Percentiles rank a stretch among this genome's conserved stretches.
Evolutionary conservation across 2,113 vertebrate genomes (phyloP).

Genomic region (Eptesicus fuscus): DNA sequence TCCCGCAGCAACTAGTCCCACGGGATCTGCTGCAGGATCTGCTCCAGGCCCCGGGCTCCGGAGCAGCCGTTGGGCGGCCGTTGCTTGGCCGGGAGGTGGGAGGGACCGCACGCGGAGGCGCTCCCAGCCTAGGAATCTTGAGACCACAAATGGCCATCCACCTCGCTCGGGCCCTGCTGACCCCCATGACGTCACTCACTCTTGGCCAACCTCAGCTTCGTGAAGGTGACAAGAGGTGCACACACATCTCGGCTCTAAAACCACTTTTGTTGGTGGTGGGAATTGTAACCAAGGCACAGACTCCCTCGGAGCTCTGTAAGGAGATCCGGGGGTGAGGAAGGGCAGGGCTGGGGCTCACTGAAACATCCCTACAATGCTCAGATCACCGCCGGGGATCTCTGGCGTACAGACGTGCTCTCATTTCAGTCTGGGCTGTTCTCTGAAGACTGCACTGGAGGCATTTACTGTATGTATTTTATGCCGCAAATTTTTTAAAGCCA

Average conservation of each 20-base stretch:
- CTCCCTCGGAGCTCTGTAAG: background rate
- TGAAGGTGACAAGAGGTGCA: background rate
- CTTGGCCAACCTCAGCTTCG: background rate
- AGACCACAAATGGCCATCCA: background rate
- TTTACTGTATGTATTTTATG: background rate
- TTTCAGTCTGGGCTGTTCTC: background rate
- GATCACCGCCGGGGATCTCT: background rate
- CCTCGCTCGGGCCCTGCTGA: background rate
- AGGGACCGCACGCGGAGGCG: conserved; percentile 58
- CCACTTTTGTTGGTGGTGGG: background rate
- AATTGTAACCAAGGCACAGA: background rate
- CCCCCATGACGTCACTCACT: background rate
- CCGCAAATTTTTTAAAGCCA: background rate
- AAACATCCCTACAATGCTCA: background rate
- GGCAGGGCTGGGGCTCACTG: background rate
- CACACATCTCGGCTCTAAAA: background rate
- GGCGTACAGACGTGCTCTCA: background rate
- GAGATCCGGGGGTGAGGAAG: background rate
- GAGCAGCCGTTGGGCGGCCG: background rate
- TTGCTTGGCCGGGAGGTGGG: background rate
- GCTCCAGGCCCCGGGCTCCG: conserved; percentile 84
- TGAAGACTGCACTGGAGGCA: background rate
- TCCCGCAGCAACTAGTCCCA: conserved; percentile 87
- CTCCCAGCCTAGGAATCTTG: background rate
- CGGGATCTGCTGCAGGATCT: conserved; percentile 68